Conservation (phyloP, 2,888 invertebrate species). For the Platycheirus albimanus region DNA sequence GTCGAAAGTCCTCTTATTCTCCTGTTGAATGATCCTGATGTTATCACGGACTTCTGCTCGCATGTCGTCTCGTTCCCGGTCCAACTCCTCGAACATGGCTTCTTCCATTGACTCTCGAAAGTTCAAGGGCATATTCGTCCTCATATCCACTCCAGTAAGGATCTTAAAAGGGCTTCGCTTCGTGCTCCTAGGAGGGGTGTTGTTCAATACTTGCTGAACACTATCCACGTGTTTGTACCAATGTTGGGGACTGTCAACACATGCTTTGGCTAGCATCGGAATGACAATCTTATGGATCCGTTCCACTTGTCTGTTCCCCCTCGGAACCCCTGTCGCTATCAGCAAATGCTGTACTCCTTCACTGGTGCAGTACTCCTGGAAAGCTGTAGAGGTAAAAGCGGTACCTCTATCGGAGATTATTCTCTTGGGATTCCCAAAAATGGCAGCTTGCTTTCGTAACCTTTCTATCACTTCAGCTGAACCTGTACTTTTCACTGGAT, state of each 20-base stretch:
- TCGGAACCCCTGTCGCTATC: background rate
- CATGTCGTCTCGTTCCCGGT: background rate
- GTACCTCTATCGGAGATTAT: constrained; percentile 79
- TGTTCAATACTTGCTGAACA: background rate
- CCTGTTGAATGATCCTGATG: constrained; percentile 9
- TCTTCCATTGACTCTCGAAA: background rate
- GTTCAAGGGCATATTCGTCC: background rate
- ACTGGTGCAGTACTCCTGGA: background rate
- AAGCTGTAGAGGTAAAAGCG: background rate
- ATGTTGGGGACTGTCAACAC: background rate
- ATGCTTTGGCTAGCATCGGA: background rate
- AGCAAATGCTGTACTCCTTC: background rate
- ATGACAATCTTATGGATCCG: background rate
- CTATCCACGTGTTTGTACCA: background rate
- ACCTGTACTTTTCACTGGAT: constrained; percentile 76
- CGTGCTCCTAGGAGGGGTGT: background rate
- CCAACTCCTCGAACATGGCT: constrained; percentile 6
- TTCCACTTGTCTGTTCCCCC: background rate
- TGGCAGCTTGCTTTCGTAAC: constrained; percentile 60
- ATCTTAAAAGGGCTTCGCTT: background rate
- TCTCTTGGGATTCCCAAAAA: constrained; percentile 72
- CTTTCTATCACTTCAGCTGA: constrained; percentile 77
- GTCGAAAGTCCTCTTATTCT: constrained; percentile 11
- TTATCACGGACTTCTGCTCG: constrained; percentile 2
- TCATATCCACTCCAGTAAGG: constrained; percentile 13